Evolutionary conservation across 2,888 invertebrate genomes (phyloP).

Genomic region (Acholoe squamosa): DNA sequence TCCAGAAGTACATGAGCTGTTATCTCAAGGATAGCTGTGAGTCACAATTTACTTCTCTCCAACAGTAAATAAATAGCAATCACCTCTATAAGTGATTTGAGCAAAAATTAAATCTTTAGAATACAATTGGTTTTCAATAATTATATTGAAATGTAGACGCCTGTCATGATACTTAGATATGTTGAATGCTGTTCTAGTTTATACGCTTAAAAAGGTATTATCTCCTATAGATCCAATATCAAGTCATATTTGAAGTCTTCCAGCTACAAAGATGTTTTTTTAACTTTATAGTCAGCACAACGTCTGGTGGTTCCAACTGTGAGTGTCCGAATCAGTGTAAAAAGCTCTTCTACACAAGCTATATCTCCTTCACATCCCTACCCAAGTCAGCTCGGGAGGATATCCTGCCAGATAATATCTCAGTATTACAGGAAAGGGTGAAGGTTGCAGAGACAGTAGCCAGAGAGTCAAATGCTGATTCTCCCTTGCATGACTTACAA

Average conservation of each 20-base stretch:
- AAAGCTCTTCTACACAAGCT: background rate
- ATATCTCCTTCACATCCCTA: slow-evolving; percentile 24
- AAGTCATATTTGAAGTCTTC: too few relatives aligned
- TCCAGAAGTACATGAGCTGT: slow-evolving; percentile 21
- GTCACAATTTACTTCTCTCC: background rate
- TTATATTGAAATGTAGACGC: too few relatives aligned
- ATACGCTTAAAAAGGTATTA: too few relatives aligned
- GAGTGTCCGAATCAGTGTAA: slow-evolving; percentile 39
- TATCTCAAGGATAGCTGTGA: slow-evolving; percentile 20
- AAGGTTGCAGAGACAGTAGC: background rate
- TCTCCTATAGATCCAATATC: too few relatives aligned
- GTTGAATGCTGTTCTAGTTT: too few relatives aligned
- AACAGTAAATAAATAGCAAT: too few relatives aligned
- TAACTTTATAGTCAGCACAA: background rate
- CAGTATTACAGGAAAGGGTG: background rate
- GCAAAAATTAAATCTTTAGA: too few relatives aligned
- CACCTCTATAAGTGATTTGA: too few relatives aligned
- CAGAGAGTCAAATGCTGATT: background rate
- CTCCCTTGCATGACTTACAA: background rate
- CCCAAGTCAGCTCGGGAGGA: background rate
- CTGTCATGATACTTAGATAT: too few relatives aligned
- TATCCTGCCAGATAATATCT: background rate
- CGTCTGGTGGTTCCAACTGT: background rate
- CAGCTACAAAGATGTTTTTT: too few relatives aligned
- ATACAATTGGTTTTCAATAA: too few relatives aligned